A percentile compares a stretch with the other conserved stretches of the same genome.
Evolutionary conservation across 2,113 vertebrate genomes (phyloP).

Genomic region (Cettia cetti): DNA sequence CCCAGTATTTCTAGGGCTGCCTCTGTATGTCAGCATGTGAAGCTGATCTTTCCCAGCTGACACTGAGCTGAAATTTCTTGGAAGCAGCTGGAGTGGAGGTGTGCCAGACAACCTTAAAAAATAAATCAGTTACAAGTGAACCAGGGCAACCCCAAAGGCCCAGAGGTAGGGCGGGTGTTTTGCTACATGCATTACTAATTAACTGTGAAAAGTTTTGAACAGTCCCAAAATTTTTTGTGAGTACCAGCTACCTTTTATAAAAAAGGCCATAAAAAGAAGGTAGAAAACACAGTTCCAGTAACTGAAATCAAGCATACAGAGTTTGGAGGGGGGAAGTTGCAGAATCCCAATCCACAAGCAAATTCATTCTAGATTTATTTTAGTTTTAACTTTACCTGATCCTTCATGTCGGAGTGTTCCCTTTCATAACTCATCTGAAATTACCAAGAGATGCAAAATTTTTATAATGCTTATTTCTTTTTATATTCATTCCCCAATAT

Average conservation of each 20-base stretch:
- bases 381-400: background rate
- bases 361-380: background rate
- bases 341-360: background rate
- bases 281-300: slow-evolving; percentile 42
- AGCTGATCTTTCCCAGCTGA: slow-evolving; percentile 71
- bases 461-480: slow-evolving; percentile 18
- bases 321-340: background rate
- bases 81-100: slow-evolving; percentile 64
- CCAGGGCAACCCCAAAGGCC: slow-evolving; percentile 60
- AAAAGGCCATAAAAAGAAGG: slow-evolving; percentile 43
- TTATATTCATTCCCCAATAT: background rate
- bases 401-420: background rate
- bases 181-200: slow-evolving; percentile 70
- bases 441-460: slow-evolving; percentile 12
- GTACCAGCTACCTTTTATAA: slow-evolving; percentile 67
- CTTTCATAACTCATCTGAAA: slow-evolving; percentile 46
- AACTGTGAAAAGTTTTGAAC: slow-evolving; percentile 71
- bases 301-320: slow-evolving; percentile 34
- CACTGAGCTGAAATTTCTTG: slow-evolving; percentile 52
- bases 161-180: slow-evolving; percentile 67
- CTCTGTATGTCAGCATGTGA: slow-evolving; percentile 69
- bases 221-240: slow-evolving; percentile 55
- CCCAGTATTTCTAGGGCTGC: slow-evolving; percentile 36
- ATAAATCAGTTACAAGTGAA: slow-evolving; percentile 70
- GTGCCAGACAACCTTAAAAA: slow-evolving; percentile 69